Evolutionary conservation across 2,888 invertebrate species (phyloP).

Genomic region (Spodoptera picta): DNA sequence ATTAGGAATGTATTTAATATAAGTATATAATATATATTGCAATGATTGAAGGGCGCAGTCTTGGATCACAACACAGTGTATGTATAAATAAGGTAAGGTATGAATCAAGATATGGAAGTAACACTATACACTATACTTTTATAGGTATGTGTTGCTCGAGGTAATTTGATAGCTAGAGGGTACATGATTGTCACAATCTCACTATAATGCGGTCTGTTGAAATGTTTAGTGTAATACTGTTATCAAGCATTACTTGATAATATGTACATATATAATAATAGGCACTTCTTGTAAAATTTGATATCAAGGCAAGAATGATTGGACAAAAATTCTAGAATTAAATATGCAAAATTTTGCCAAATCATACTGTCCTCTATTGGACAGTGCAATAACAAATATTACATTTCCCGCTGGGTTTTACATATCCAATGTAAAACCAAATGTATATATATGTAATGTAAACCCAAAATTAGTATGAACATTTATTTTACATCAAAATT

Average conservation of each 20-base stretch:
- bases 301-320: constrained; percentile 16
- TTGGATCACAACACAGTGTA: constrained; percentile 48
- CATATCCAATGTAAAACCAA: no score
- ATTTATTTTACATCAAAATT: no score
- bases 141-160: constrained; percentile 61
- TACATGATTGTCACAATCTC: constrained; percentile 25
- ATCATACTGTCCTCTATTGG: background rate
- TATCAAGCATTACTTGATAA: constrained; percentile 21
- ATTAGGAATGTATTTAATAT: no score
- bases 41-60: constrained; percentile 66
- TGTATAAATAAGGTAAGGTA: constrained; percentile 53
- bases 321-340: constrained; percentile 2
- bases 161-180: constrained; percentile 44
- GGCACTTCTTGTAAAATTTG: constrained; percentile 24
- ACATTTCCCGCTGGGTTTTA: no score
- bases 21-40: constrained; percentile 26
- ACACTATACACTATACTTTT: constrained; percentile 60
- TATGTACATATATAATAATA: background rate
- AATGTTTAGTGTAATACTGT: constrained; percentile 17
- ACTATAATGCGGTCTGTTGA: constrained; percentile 22
- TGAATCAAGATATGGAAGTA: constrained; percentile 59
- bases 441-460: no score
- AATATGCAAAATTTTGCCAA: background rate
- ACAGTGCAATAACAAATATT: no score
- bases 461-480: no score